Percentiles rank a stretch among this genome's conserved stretches.
phyloP scores from a whole-genome alignment of 2,113 vertebrate species.

The Chiloscyllium plagiosum region DNA sequence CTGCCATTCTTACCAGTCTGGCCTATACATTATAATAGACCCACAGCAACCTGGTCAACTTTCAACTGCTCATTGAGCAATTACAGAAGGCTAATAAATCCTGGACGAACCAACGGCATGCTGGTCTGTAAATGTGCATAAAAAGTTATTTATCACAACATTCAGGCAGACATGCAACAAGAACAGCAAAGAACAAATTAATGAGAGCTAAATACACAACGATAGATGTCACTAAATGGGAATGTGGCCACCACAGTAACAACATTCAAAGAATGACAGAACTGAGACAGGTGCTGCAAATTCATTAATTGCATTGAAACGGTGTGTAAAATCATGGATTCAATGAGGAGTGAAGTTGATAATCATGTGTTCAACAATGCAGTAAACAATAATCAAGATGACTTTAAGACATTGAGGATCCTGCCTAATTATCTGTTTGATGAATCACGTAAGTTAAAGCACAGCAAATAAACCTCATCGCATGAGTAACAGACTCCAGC shows the following conservation, averaged over 20 bases:
- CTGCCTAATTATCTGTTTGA: neutral
- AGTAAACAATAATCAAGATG: neutral
- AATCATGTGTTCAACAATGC: neutral
- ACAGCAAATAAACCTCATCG: neutral
- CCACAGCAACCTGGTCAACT: too few species aligned
- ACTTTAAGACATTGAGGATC: neutral
- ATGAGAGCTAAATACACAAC: neutral
- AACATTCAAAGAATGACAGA: neutral
- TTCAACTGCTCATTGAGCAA: too few species aligned
- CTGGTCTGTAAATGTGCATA: too few species aligned
- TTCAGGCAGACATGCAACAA: neutral
- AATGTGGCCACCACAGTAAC: neutral
- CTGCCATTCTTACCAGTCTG: too few species aligned
- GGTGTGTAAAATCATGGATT: neutral
- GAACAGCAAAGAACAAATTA: neutral
- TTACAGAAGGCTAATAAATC: too few species aligned
- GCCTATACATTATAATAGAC: too few species aligned
- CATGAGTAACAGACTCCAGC: neutral
- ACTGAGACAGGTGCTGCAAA: neutral
- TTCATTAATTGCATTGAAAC: neutral
- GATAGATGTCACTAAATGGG: neutral
- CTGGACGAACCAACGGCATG: too few species aligned
- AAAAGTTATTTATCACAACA: neutral
- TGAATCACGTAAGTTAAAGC: neutral
- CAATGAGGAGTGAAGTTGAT: neutral